phyloP scores from a whole-genome alignment of 2,888 invertebrate species.

The Pammene aurita region DNA sequence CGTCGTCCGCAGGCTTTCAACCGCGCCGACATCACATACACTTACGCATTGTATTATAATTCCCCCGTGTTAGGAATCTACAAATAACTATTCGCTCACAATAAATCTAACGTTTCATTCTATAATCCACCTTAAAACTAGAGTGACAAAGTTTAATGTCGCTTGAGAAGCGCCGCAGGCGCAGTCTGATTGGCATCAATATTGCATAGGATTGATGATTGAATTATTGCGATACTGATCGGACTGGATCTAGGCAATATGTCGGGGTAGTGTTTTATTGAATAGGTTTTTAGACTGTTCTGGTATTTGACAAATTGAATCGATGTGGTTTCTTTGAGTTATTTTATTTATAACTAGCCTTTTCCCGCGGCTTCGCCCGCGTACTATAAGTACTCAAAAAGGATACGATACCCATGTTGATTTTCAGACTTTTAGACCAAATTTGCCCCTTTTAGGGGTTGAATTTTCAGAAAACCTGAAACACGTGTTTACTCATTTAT shows the following conservation, averaged over 20 bases:
- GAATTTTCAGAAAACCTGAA: no score
- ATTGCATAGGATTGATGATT: slow-evolving; percentile 37
- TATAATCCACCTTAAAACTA: slow-evolving; percentile 12
- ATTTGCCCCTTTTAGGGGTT: no score
- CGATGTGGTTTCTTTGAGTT: background rate
- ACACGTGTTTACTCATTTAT: no score
- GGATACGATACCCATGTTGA: no score
- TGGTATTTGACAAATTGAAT: slow-evolving; percentile 15
- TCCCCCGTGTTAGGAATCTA: slow-evolving; percentile 42
- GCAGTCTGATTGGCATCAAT: slow-evolving; percentile 36
- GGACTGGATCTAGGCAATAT: slow-evolving; percentile 26
- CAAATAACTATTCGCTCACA: slow-evolving; percentile 41
- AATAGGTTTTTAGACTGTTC: slow-evolving; percentile 7
- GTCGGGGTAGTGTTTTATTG: slow-evolving; percentile 33
- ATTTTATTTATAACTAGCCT: background rate
- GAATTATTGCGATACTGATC: slow-evolving; percentile 39
- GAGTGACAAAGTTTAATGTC: slow-evolving; percentile 8
- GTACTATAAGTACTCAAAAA: no score
- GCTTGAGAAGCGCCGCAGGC: background rate
- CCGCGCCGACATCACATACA: slow-evolving; percentile 38
- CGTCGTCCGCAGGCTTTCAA: slow-evolving; percentile 41
- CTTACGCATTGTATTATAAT: slow-evolving; percentile 46
- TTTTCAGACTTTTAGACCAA: no score
- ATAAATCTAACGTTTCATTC: slow-evolving; percentile 30
- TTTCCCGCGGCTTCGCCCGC: no score